A percentile compares a stretch with the other conserved stretches of the same genome.
Evolutionary conservation across 1,140 invertebrate species (phyloP).

Genomic region (Lepidurus couesii): DNA sequence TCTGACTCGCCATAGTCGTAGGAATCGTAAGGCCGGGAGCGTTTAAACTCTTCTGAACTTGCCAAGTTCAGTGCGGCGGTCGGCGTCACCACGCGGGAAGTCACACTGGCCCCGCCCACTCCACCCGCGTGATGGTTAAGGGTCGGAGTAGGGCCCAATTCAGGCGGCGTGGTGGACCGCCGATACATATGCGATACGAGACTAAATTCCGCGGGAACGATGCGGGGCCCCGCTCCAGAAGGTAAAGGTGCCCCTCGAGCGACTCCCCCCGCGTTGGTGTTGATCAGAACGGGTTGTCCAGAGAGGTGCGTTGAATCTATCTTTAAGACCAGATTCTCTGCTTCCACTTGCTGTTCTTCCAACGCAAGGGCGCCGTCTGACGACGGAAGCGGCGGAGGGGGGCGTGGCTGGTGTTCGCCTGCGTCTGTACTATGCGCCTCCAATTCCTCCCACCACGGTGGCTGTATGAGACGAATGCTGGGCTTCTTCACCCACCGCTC

Average conservation of each 20-base stretch:
- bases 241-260: not conserved
- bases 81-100: not conserved
- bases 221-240: not conserved
- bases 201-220: not conserved
- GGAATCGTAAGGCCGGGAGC: conserved; percentile 27
- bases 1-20: conserved; percentile 67
- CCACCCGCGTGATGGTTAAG: not conserved
- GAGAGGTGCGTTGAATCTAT: not conserved
- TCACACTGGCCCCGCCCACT: not conserved
- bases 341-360: not conserved
- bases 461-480: conserved; percentile 78
- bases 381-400: not conserved
- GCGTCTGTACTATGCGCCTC: conserved; percentile 49
- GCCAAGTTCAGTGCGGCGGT: not conserved
- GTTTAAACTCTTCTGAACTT: conserved; percentile 30
- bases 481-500: conserved; percentile 67
- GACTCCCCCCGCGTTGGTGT: not conserved
- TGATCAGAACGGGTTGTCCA: not conserved
- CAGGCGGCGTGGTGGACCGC: conserved; percentile 34
- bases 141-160: conserved; percentile 49
- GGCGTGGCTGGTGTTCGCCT: conserved; percentile 40
- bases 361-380: not conserved
- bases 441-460: conserved; percentile 92
- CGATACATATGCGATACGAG: conserved; percentile 17
- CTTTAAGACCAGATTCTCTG: not conserved